Evolutionary conservation across 2,888 invertebrate genomes (phyloP), one percentile per base, ranked within the genome.

Genomic region (Brachypalpus laphriformis): DNA sequence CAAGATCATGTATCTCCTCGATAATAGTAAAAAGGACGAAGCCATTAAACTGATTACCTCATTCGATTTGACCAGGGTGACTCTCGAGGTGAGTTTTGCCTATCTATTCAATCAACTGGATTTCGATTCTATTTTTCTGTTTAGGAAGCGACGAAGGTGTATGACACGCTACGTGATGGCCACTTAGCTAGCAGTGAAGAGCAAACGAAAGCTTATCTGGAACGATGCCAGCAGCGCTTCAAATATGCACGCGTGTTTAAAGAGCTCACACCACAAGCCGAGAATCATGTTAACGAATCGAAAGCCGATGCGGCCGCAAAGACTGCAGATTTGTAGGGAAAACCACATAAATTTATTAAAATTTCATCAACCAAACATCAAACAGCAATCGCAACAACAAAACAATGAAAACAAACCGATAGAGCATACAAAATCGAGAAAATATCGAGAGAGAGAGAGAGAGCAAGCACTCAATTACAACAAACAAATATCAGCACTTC

Each of bases 141-240:
- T n/a, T 93, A 97, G 96, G 96, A 94, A 89, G 98, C 97, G 93
- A 94, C 95, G 87, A 95, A 95, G 88, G 95, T 97, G 77, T 93
- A 97, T 88, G 95, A 95, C 87, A 95, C 96, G 87, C 93, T 98
- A 89, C 94, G 94, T 87, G 94, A 94, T 87, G 97, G 97, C 66
- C 95, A 96, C 88, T 96, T 98, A 91, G 98, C 98, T 0, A 92
- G 93, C 22, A 95, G 95, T 91, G 95, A 96, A 82, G 92, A 93
- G 40, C 94, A 94, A 87, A 94, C 94, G 88, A 95, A 95, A 89
- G 94, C 94, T 63, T 98, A 96, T 92, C 94, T 95, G 89, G 92
- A 93, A 80, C 94, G 94, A 89, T 97, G 98, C 92, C 94, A 95
- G 90, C 92, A 93, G 88, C 94, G 93, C 89, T 98, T 96, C 92